A percentile compares a stretch with the other conserved stretches of the same genome.
These are phyloP conservation scores for Achatina immaculata DNA, from an alignment of 1,140 invertebrate genomes.

Conservation along the genomic window DNA sequence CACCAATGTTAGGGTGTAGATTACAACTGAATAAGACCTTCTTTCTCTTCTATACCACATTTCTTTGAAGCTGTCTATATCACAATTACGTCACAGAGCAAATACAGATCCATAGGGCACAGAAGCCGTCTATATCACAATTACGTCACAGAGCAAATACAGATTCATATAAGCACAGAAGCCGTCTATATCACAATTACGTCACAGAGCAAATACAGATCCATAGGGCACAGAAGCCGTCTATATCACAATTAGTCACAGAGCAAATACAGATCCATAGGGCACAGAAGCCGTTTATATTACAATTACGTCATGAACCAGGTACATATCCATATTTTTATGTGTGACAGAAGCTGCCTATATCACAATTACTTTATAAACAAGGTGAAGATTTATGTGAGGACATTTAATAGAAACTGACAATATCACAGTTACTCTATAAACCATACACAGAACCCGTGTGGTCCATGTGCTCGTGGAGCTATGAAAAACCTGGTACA, in stretches of 20 bases:
- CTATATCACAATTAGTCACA: neutral
- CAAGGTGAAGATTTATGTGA: neutral
- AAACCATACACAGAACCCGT: neutral
- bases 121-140: no score
- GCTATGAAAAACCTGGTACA: no score
- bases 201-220: neutral
- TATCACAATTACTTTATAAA: neutral
- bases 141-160: neutral
- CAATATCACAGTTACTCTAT: neutral
- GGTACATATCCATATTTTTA: neutral
- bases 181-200: no score
- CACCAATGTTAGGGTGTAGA: neutral
- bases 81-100: neutral
- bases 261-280: neutral
- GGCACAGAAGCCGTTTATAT: neutral
- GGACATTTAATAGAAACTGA: neutral
- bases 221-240: neutral
- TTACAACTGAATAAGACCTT: neutral
- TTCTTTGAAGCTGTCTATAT: neutral
- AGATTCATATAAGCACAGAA: neutral
- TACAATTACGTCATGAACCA: neutral
- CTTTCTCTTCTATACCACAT: neutral
- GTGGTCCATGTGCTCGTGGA: no score
- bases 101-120: neutral
- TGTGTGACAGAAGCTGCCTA: neutral